Conservation (phyloP, 2,888 invertebrate species). For the Noctuana brunneofusca region DNA sequence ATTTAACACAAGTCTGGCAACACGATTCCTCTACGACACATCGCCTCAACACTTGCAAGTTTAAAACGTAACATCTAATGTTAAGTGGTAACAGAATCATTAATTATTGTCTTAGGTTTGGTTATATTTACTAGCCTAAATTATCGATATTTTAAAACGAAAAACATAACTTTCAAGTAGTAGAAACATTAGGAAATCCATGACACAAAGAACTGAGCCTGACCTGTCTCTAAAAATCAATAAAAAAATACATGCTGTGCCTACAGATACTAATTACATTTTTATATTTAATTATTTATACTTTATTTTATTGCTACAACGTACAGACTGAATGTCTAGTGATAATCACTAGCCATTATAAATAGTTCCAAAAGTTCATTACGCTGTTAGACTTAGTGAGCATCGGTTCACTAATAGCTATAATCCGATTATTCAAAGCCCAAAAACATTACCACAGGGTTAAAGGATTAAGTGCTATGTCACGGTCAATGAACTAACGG, state of each 20-base stretch:
- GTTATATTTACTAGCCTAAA: no score
- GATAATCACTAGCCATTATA: no score
- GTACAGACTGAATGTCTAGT: neutral
- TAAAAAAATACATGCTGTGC: no score
- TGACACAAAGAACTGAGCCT: no score
- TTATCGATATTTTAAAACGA: no score
- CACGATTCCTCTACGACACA: no score
- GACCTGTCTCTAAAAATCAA: no score
- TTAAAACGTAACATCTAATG: neutral
- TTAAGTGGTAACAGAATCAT: neutral
- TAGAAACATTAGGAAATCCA: no score
- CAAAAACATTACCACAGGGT: slow-evolving; percentile 1
- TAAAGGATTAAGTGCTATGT: slow-evolving; percentile 9
- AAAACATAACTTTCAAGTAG: no score
- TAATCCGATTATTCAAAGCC: slow-evolving; percentile 4
- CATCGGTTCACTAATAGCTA: neutral
- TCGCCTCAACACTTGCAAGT: neutral
- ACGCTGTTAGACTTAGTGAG: neutral
- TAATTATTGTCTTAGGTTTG: neutral
- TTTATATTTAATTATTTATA: no score
- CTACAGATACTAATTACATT: no score
- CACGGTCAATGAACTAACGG: slow-evolving; percentile 3
- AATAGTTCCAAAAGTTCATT: neutral
- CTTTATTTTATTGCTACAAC: no score
- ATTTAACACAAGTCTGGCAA: neutral